A percentile compares a stretch with the other conserved stretches of the same genome.
phyloP scores from a whole-genome alignment of 2,888 invertebrate genomes.

The Aspidapion aeneum region DNA sequence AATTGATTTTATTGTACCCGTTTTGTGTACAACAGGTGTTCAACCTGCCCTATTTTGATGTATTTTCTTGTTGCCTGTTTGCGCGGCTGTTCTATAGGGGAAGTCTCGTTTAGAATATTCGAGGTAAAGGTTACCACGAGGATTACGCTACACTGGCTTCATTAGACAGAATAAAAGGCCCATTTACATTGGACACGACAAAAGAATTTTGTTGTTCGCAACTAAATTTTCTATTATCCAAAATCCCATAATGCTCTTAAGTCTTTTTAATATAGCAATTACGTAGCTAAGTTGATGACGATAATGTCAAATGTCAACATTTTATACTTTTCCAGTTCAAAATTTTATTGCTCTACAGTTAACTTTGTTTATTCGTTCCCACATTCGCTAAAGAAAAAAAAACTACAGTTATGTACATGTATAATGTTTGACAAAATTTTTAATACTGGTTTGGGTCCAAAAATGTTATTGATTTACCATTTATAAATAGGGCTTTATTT shows the following conservation, averaged over 20 bases:
- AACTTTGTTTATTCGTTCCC: background rate
- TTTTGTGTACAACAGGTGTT: conserved; percentile 40
- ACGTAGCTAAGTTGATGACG: conserved; percentile 17
- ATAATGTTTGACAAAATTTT: too few relatives aligned
- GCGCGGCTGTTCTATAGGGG: conserved; percentile 12
- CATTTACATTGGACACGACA: conserved; percentile 30
- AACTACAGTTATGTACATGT: too few relatives aligned
- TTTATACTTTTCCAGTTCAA: background rate
- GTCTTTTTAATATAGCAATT: conserved; percentile 19
- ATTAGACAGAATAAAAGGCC: conserved; percentile 29
- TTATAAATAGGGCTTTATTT: too few relatives aligned
- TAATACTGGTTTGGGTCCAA: too few relatives aligned
- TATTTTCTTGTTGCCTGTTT: conserved; percentile 13
- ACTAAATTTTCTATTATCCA: conserved; percentile 16
- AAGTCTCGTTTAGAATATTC: conserved; percentile 14
- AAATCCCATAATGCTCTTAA: conserved; percentile 8
- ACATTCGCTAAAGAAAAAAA: too few relatives aligned
- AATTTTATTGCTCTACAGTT: background rate
- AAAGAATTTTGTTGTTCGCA: conserved; percentile 23
- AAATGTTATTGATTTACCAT: too few relatives aligned
- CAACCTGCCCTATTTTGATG: conserved; percentile 41
- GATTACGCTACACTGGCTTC: conserved; percentile 30
- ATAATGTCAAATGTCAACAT: conserved; percentile 16
- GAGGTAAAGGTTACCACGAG: conserved; percentile 29
- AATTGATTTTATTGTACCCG: conserved; percentile 40